Conservation (phyloP, 2,797 vertebrate species). For the Peromyscus melanophrys region DNA sequence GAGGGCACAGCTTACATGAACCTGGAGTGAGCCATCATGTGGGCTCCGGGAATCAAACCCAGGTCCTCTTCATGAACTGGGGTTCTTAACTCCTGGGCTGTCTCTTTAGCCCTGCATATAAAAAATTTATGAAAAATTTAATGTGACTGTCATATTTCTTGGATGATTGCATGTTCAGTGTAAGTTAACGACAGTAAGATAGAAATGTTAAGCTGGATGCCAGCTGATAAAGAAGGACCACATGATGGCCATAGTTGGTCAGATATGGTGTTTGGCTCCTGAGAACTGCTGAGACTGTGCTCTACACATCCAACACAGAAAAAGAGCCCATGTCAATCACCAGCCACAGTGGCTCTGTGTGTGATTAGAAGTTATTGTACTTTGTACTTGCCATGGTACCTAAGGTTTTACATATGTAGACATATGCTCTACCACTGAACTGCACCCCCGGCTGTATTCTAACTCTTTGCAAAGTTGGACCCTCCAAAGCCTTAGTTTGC, state of each 20-base stretch:
- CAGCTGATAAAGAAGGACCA: background rate
- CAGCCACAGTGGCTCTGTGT: background rate
- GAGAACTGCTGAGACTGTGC: background rate
- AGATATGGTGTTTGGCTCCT: background rate
- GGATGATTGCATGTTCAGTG: background rate
- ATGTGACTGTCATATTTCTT: background rate
- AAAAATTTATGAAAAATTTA: background rate
- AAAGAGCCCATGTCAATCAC: background rate
- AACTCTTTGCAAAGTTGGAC: constrained; percentile 3
- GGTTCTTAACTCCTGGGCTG: background rate
- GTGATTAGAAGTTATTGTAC: background rate
- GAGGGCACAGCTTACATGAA: background rate
- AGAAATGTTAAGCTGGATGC: background rate
- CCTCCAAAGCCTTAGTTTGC: background rate
- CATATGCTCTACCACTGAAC: background rate
- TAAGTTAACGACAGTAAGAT: background rate
- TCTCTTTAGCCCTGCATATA: too few relatives aligned
- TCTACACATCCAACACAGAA: too few relatives aligned
- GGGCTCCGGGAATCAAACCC: background rate
- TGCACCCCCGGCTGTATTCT: background rate
- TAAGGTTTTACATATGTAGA: background rate
- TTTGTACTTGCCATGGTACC: background rate
- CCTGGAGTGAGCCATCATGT: background rate
- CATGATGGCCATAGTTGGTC: background rate
- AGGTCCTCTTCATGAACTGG: background rate